Evolutionary conservation across 2,888 invertebrate genomes (phyloP), one percentile per base, ranked within the genome.

Genomic region (Dolichopus griseipennis): DNA sequence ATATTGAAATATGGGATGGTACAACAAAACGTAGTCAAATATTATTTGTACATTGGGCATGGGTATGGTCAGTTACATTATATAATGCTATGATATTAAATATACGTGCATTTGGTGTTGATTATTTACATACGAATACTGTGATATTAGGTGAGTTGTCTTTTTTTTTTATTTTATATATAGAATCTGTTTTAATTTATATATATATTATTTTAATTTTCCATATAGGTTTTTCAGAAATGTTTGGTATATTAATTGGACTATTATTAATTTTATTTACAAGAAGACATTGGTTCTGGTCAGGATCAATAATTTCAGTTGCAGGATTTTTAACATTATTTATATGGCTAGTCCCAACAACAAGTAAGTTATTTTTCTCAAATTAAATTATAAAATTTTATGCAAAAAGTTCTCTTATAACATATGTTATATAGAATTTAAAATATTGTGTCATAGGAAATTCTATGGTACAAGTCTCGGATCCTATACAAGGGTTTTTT

Each of bases 51-150:
- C 81, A 81, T 69, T 70, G 79, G 68, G 79, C 81, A 0, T 74
- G 79, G 75, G 79, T 81, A 0, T 77, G 78, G 66, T 81, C 76
- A 68, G 75, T 81, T 64, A 78, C 79, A 34, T 80, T 79, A 68
- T 83, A 82, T 70, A 83, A 82, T 76, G 83, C 83, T 33, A 81
- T 81, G 76, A 72, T 83, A 62, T 73, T 83, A 64, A 83, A 83
- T 72, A 79, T 82, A 21, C 75, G 82, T 70, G 81, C 81, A 22
- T 81, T 83, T 70, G 83, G 83, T 21, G 72, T 82, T 21, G 76
- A 79, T 67, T 79, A 81, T 72, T 74, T 83, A 15, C 77, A 75
- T 20, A 73, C 78, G 0, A 82, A 82, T 66, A 82, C 82, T 6
- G 78, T 81, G 65, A 78, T 82, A 22, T 81, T 81, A 77, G 83